Evolutionary conservation across 1,140 invertebrate genomes (phyloP).

Genomic region (Papilio xuthus): DNA sequence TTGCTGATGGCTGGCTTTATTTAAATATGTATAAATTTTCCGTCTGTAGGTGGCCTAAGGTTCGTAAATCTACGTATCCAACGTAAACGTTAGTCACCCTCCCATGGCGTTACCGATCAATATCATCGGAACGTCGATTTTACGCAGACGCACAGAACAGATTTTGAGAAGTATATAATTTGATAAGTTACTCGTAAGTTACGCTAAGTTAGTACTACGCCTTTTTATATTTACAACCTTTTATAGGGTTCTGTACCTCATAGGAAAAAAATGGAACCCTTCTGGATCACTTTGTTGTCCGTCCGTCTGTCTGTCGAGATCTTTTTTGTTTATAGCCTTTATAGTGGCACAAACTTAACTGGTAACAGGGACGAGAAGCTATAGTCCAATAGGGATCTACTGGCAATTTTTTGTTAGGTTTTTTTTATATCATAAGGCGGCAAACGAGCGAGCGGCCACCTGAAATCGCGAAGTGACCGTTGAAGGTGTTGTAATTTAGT

Average conservation of each 20-base stretch:
- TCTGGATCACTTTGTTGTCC: too few relatives aligned
- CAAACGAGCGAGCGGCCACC: too few relatives aligned
- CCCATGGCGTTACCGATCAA: conserved; percentile 7
- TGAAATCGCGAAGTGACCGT: too few relatives aligned
- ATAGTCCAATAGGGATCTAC: too few relatives aligned
- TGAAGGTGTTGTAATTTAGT: too few relatives aligned
- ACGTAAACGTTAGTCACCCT: conserved; percentile 5
- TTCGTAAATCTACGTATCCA: conserved; percentile 1
- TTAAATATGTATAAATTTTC: not conserved
- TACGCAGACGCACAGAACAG: conserved; percentile 33
- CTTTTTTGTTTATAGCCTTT: too few relatives aligned
- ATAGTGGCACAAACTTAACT: not conserved
- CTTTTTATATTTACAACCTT: not conserved
- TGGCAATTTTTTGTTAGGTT: too few relatives aligned
- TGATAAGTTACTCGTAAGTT: not conserved
- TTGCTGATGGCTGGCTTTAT: not conserved
- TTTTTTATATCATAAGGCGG: too few relatives aligned
- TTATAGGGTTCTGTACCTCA: too few relatives aligned
- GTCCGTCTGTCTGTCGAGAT: too few relatives aligned
- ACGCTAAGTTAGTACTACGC: not conserved
- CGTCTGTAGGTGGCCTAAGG: not conserved
- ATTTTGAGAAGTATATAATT: not conserved
- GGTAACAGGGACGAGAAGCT: too few relatives aligned
- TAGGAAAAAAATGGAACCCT: too few relatives aligned
- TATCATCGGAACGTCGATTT: not conserved